Evolutionary conservation across 2,888 invertebrate species (phyloP).

Genomic region (Drosophila mimica): DNA sequence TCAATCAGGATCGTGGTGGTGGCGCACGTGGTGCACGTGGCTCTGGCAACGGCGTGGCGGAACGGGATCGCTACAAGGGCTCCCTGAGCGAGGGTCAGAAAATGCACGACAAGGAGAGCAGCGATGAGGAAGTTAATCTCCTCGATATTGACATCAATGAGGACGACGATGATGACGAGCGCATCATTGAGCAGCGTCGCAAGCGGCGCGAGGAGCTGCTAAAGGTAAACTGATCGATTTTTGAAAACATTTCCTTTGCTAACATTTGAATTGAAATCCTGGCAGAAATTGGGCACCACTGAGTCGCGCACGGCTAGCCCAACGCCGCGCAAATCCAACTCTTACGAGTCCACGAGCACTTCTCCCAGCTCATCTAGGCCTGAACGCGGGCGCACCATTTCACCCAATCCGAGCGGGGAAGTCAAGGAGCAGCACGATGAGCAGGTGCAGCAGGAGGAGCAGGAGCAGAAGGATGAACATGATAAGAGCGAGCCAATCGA

Average conservation of each 20-base stretch:
- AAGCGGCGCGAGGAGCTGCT: slow-evolving; percentile 94
- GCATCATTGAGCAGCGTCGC: slow-evolving; percentile 94
- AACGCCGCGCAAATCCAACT: slow-evolving; percentile 61
- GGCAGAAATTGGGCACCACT: slow-evolving; percentile 71
- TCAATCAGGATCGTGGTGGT: slow-evolving; percentile 83
- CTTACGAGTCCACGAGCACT: slow-evolving; percentile 63
- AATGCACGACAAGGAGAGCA: slow-evolving; percentile 87
- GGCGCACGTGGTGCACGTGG: slow-evolving; percentile 79
- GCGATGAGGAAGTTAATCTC: slow-evolving; percentile 90
- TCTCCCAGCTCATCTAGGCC: slow-evolving; percentile 53
- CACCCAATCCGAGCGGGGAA: slow-evolving; percentile 40
- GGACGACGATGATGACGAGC: slow-evolving; percentile 96
- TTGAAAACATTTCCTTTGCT: neutral
- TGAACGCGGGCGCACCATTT: slow-evolving; percentile 43
- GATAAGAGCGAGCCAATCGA: slow-evolving; percentile 24
- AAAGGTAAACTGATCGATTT: slow-evolving; percentile 87
- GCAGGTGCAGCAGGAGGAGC: slow-evolving; percentile 13
- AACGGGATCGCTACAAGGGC: slow-evolving; percentile 88
- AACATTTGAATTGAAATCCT: neutral
- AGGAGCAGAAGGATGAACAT: slow-evolving; percentile 4
- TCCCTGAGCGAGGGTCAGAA: slow-evolving; percentile 93
- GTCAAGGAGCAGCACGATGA: slow-evolving; percentile 11
- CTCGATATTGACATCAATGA: slow-evolving; percentile 93
- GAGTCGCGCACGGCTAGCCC: slow-evolving; percentile 54
- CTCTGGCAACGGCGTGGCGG: slow-evolving; percentile 72